A percentile compares a stretch with the other conserved stretches of the same genome.
phyloP scores from a whole-genome alignment of 2,888 invertebrate genomes.

The Gnatocerus cornutus region DNA sequence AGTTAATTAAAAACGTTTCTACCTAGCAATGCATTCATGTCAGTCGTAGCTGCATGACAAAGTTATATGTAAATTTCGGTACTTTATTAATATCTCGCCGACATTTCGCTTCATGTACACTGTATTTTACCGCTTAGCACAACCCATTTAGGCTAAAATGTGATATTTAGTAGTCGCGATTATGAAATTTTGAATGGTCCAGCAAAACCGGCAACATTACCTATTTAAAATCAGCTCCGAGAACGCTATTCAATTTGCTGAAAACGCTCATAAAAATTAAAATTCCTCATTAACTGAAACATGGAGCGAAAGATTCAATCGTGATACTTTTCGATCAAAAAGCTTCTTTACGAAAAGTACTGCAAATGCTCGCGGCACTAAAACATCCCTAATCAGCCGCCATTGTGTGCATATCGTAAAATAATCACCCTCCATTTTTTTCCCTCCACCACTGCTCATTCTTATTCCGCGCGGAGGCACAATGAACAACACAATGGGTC shows the following conservation, averaged over 20 bases:
- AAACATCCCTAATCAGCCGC: slow-evolving; percentile 31
- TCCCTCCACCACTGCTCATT: slow-evolving; percentile 20
- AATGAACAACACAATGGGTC: slow-evolving; percentile 47
- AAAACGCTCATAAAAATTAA: slow-evolving; percentile 46
- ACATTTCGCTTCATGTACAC: slow-evolving; percentile 28
- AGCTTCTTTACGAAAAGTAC: slow-evolving; percentile 4
- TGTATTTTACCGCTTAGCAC: slow-evolving; percentile 26
- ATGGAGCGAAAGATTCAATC: slow-evolving; percentile 34
- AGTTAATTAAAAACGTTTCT: slow-evolving; percentile 25
- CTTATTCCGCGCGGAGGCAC: slow-evolving; percentile 42
- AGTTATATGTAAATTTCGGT: slow-evolving; percentile 42
- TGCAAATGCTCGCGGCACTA: neutral
- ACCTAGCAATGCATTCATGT: slow-evolving; percentile 35
- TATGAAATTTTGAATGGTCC: slow-evolving; percentile 27
- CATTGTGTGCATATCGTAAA: slow-evolving; percentile 41
- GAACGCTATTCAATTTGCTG: slow-evolving; percentile 14
- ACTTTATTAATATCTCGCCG: slow-evolving; percentile 45
- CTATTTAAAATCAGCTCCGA: slow-evolving; percentile 2
- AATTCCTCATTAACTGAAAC: slow-evolving; percentile 43
- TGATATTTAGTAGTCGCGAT: slow-evolving; percentile 26
- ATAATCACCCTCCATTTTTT: slow-evolving; percentile 38
- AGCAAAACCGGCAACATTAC: slow-evolving; percentile 10
- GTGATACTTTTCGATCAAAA: slow-evolving; percentile 23
- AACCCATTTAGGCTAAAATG: slow-evolving; percentile 36
- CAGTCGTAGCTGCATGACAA: slow-evolving; percentile 25